Evolutionary conservation across 2,797 vertebrate genomes (phyloP), one percentile per base, ranked within the genome.

Genomic region (Sitta carolinensis): DNA sequence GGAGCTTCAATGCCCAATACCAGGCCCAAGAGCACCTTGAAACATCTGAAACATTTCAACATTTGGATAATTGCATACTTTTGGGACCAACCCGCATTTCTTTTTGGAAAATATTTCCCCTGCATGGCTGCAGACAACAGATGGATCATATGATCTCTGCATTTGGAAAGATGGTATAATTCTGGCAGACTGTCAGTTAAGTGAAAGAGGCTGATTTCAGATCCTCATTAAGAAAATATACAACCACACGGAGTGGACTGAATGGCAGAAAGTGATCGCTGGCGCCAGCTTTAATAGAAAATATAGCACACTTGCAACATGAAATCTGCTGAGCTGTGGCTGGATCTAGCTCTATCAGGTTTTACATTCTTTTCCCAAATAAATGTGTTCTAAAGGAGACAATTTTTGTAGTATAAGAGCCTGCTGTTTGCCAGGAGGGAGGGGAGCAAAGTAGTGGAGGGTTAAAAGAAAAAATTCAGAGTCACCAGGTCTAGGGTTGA

Each of bases 1-100:
- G 80, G 63, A 86, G 47, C 38, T 90, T 91, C 83, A 40, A 54
- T 95, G 85, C 87, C 77, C 87, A 94, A 94, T 52, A 70, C 72
- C 77, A 88, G 83, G 94, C 95, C 89, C 74, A 96, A 87, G 85
- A 88, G 87, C 92, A 93, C 96, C 96, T 96, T 91, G 89, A 96
- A 97, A 97, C 93, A 94, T 96, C 91, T 96, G 94, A 96, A 97
- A 95, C 83, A 91, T 76, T 96, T 97, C 95, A 96, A 34, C 77
- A 51, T 94, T 93, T 96, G 84, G 89, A 91, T 96, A 96, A 96
- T 95, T 89, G 50, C 84, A 63, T 91, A 78, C 73, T 62, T 95
- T 47, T 48, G 83, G 40, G 94, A 95, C 92, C 87, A 96, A 93
- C 73, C 87, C 92, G 86, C 95, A 91, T 92, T 96, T 96, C 87